Conservation (phyloP, 2,113 vertebrate species). For the Hyaena hyaena region DNA sequence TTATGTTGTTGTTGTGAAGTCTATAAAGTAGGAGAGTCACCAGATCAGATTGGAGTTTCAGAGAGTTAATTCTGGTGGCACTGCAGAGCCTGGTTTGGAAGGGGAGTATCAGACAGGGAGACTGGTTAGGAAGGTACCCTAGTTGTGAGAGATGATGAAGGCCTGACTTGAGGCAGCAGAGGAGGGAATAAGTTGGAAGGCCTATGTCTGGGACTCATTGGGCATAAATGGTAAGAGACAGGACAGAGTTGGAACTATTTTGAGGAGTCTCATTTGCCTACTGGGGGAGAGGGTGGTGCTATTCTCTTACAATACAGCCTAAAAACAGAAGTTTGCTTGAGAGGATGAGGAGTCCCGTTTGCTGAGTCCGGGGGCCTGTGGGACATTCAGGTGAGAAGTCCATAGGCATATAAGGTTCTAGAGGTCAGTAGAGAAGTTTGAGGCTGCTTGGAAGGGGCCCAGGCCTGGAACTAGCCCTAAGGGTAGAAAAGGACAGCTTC, state of each 20-base stretch:
- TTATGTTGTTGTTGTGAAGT: not conserved
- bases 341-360: not conserved
- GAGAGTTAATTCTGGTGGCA: not conserved
- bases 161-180: not conserved
- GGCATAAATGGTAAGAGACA: not conserved
- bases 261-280: not conserved
- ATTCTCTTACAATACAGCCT: not conserved
- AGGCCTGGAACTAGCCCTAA: not conserved
- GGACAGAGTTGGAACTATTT: not conserved
- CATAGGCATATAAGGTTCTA: accelerated
- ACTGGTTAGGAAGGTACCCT: not conserved
- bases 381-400: not conserved
- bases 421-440: not conserved
- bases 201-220: not conserved
- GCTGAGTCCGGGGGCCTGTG: not conserved
- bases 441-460: not conserved
- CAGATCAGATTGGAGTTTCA: not conserved
- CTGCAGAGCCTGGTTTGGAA: not conserved
- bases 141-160: not conserved
- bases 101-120: not conserved
- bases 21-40: not conserved
- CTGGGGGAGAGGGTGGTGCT: not conserved
- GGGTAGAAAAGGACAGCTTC: not conserved
- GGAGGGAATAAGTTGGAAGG: not conserved
- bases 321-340: not conserved